Percentiles rank a stretch among this genome's conserved stretches.
Conservation (phyloP, 2,797 vertebrate genomes). For the Rhinoraja longicauda region DNA sequence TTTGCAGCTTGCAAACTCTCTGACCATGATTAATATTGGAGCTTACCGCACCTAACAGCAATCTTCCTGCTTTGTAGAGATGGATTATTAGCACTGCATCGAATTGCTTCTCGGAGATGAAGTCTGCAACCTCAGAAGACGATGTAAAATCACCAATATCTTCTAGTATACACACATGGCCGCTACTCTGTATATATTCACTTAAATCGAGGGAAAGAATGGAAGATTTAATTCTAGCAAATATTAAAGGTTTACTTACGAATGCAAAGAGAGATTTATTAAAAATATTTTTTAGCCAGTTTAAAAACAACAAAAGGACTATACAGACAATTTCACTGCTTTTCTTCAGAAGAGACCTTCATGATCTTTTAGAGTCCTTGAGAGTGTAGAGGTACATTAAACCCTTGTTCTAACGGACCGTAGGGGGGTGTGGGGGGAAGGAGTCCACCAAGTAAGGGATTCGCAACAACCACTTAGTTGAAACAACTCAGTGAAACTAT, state of each 20-base stretch:
- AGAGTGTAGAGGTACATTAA: too few relatives aligned
- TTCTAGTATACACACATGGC: slow-evolving; percentile 74
- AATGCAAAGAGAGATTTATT: not conserved
- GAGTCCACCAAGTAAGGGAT: too few relatives aligned
- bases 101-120: slow-evolving; percentile 57
- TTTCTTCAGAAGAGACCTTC: too few relatives aligned
- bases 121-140: slow-evolving; percentile 57
- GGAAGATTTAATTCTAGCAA: not conserved
- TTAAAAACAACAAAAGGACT: not conserved
- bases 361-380: too few relatives aligned
- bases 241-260: not conserved
- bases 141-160: slow-evolving; percentile 66
- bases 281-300: not conserved
- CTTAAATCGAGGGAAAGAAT: slow-evolving; percentile 51
- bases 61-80: slow-evolving; percentile 75
- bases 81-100: slow-evolving; percentile 81
- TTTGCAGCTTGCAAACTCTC: too few relatives aligned
- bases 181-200: slow-evolving; percentile 72
- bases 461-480: too few relatives aligned
- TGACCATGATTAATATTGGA: not conserved
- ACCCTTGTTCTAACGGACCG: too few relatives aligned
- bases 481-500: too few relatives aligned
- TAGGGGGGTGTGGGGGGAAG: too few relatives aligned
- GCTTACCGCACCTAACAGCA: slow-evolving; percentile 71
- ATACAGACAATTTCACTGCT: not conserved